phyloP scores from a whole-genome alignment of 2,797 vertebrate genomes.

The Alectoris magna region DNA sequence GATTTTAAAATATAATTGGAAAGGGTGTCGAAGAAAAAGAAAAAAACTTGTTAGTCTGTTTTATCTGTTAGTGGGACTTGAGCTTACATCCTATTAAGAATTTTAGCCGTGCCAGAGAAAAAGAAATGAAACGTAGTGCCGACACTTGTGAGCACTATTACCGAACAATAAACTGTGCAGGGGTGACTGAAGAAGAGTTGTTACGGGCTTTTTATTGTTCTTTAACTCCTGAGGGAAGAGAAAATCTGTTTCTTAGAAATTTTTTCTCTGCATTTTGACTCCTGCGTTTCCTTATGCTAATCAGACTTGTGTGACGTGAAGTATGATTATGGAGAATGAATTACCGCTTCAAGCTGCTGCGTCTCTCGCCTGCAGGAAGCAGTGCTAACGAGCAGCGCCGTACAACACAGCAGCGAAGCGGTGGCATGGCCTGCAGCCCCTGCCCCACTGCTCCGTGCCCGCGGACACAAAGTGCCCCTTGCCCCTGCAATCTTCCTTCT shows the following conservation, averaged over 20 bases:
- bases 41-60: constrained; percentile 27
- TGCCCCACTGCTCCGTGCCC: neutral
- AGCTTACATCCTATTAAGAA: constrained; percentile 28
- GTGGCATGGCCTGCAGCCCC: neutral
- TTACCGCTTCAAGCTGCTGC: accelerated
- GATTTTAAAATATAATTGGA: constrained; percentile 73
- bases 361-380: neutral
- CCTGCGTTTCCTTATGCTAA: constrained; percentile 19
- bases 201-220: neutral
- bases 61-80: constrained; percentile 24
- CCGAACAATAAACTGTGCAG: neutral
- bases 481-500: neutral
- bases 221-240: neutral
- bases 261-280: neutral
- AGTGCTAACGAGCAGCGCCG: accelerated
- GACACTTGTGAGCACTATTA: neutral
- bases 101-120: neutral
- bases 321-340: neutral
- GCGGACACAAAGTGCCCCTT: neutral
- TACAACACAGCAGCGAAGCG: too few relatives aligned
- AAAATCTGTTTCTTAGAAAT: neutral
- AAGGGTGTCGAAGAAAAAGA: constrained; percentile 41
- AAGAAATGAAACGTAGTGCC: neutral
- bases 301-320: neutral
- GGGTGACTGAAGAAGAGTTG: neutral